Percentiles rank a stretch among this genome's conserved stretches.
Evolutionary conservation across 2,797 vertebrate species (phyloP).

Genomic region (Mormyrus hasselquistii): DNA sequence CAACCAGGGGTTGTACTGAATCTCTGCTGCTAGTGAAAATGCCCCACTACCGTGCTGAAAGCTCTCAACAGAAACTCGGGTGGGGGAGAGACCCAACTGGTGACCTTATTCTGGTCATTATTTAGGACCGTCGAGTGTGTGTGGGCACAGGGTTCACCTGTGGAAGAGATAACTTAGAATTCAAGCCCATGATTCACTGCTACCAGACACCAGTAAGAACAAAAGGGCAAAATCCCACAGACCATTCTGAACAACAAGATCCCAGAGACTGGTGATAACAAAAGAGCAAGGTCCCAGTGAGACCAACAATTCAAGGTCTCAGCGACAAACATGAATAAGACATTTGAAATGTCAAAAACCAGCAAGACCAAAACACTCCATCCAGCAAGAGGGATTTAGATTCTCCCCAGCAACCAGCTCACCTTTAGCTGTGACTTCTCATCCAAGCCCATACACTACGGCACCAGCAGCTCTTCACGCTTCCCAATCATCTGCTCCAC

Average conservation of each 20-base stretch:
- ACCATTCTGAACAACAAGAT: not conserved
- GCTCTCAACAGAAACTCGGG: not conserved
- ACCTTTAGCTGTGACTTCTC: not conserved
- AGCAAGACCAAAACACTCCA: not conserved
- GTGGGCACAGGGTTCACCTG: constrained; percentile 10
- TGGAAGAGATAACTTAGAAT: not conserved
- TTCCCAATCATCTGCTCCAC: not conserved
- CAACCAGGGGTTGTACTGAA: constrained; percentile 19
- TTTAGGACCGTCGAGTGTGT: not conserved
- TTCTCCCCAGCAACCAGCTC: not conserved
- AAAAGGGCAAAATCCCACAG: not conserved
- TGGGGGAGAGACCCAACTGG: not conserved
- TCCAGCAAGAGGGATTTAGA: not conserved
- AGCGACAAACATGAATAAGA: constrained; percentile 28
- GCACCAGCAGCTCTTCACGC: not conserved
- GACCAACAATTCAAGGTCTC: constrained; percentile 17
- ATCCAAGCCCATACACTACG: not conserved
- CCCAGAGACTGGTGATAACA: not conserved
- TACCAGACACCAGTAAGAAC: not conserved
- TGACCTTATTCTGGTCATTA: not conserved
- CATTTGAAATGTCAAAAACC: not conserved
- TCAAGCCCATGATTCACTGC: not conserved
- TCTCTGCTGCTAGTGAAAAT: constrained; percentile 11
- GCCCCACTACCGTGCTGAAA: not conserved
- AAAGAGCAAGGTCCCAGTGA: not conserved